Conservation (phyloP, 2,113 vertebrate genomes). For the Passer montanus region DNA sequence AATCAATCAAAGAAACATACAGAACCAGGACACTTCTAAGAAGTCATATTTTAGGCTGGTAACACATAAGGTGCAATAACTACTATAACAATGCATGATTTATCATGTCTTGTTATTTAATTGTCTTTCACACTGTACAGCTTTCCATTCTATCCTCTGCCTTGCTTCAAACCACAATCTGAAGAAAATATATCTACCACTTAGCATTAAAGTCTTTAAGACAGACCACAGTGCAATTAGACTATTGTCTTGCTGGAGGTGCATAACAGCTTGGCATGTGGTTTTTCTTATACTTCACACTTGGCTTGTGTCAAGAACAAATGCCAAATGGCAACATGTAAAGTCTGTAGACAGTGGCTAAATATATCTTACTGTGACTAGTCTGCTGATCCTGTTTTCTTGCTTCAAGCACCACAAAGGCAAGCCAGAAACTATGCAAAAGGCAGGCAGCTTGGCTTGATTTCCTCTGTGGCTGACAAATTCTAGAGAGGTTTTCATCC, state of each 20-base stretch:
- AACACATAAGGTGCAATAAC: background rate
- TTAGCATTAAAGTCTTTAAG: constrained; percentile 60
- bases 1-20: background rate
- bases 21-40: background rate
- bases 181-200: constrained; percentile 60
- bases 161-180: constrained; percentile 64
- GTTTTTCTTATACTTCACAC: constrained; percentile 50
- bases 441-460: background rate
- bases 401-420: background rate
- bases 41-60: background rate
- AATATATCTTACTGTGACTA: background rate
- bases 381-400: background rate
- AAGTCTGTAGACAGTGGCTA: background rate
- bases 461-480: background rate
- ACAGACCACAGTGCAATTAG: constrained; percentile 66
- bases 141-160: constrained; percentile 59
- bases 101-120: constrained; percentile 46
- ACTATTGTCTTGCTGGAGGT: constrained; percentile 50
- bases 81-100: constrained; percentile 4
- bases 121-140: constrained; percentile 45
- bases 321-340: background rate
- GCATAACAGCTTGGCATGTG: constrained; percentile 52
- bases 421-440: background rate
- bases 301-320: constrained; percentile 11
- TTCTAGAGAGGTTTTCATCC: background rate